Conservation (phyloP, 37 sponge, comb jelly and placozoan species). For the Agelas oroides region DNA sequence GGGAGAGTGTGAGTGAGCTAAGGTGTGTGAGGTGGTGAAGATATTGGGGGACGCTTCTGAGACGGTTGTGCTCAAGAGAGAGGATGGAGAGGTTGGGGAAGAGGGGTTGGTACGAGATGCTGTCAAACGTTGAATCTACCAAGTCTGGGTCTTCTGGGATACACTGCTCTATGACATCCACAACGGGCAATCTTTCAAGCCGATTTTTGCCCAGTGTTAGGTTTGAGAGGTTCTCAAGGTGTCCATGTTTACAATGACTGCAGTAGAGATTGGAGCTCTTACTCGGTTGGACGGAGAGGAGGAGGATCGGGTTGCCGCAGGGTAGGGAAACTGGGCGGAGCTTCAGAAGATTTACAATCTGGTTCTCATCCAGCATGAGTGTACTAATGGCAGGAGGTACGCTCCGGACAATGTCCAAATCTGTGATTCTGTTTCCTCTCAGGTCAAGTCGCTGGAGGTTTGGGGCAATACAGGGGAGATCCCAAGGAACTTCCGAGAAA, state of each 20-base stretch:
- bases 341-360: not conserved
- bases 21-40: constrained; percentile 56
- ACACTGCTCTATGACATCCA: not conserved
- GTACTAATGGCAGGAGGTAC: constrained; percentile 37
- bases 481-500: constrained; percentile 66
- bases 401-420: constrained; percentile 51
- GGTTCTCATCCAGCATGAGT: constrained; percentile 33
- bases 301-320: constrained; percentile 47
- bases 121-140: not conserved
- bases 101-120: not conserved
- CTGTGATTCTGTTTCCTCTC: constrained; percentile 26
- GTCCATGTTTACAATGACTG: constrained; percentile 39
- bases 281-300: constrained; percentile 5
- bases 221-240: constrained; percentile 51
- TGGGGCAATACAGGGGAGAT: constrained; percentile 79
- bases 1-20: constrained; percentile 57
- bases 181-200: constrained; percentile 21
- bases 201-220: constrained; percentile 60
- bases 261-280: constrained; percentile 2
- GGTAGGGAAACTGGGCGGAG: constrained; percentile 10
- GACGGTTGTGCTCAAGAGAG: constrained; percentile 46
- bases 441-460: constrained; percentile 65
- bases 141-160: not conserved
- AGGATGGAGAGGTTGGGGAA: constrained; percentile 70
- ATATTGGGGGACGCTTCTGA: constrained; percentile 25